A percentile compares a stretch with the other conserved stretches of the same genome.
Conservation (phyloP, 35 echinoderm and acorn worm genomes). For the Eucidaris tribuloides region DNA sequence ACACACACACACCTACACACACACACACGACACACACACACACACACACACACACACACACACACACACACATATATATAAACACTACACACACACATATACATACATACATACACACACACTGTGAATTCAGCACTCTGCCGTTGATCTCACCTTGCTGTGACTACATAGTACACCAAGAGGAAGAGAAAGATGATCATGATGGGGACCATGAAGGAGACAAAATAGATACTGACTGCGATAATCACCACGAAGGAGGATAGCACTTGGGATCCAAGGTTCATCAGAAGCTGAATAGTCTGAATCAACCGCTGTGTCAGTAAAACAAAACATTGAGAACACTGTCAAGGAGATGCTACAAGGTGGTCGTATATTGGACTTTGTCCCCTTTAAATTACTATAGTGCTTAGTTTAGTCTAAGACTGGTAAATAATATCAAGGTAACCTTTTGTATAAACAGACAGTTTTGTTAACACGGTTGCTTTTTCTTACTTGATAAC, state of each 20-base stretch:
- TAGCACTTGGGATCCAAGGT: neutral
- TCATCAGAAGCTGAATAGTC: neutral
- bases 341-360: too few species aligned
- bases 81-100: neutral
- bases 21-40: too few species aligned
- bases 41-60: neutral
- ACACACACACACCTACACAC: neutral
- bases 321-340: too few species aligned
- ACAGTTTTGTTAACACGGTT: too few species aligned
- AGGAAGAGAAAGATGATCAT: slow-evolving; percentile 63
- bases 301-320: neutral
- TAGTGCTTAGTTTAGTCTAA: too few species aligned
- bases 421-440: too few species aligned
- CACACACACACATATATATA: neutral
- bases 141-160: slow-evolving; percentile 59
- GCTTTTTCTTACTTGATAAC: too few species aligned
- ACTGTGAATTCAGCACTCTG: neutral
- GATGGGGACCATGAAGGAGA: slow-evolving; percentile 72
- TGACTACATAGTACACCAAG: slow-evolving; percentile 85
- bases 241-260: slow-evolving; percentile 77
- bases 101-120: neutral
- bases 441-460: too few species aligned
- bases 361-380: too few species aligned
- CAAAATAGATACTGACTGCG: slow-evolving; percentile 71
- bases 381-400: too few species aligned